Evolutionary conservation across 2,797 vertebrate genomes (phyloP), one percentile per base, ranked within the genome.

Genomic region (Leptatherina wallacei): DNA sequence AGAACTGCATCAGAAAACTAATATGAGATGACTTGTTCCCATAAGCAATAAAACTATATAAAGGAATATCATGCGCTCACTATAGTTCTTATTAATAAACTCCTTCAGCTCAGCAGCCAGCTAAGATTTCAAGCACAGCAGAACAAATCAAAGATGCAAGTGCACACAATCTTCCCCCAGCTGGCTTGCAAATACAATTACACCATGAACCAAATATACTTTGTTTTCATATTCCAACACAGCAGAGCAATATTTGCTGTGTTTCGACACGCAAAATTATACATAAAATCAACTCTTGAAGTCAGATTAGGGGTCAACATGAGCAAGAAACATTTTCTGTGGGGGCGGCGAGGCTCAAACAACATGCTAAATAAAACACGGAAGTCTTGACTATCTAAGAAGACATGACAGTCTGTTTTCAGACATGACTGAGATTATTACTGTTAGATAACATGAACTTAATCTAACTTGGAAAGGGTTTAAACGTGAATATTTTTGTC

Each of bases 21-120:
- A 71, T 51, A 66, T 58, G 30, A 72, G 22, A 59, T 57, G 56
- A 63, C 47, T 66, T 61, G 24, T 49, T 67, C 49, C 61, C 54
- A 8, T 69, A 74, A 81, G 66, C 70, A 68, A 57, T 58, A 57
- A 49, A 73, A 20, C 1, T 9, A 67, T 27, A 73, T 56, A 4
- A 51, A 51, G 58, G 24, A 10, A 47, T 33, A 33, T 61, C 35
- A 71, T 22, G 14, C 11, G 3, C 61, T 30, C 35, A 66, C 69
- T 57, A 9, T 11, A 54, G 36, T 65, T 55, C 27, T 30, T 24
- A 52, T 63, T 70, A n/a, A 27, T 52, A 58, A 77, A 73, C 24
- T 44, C 27, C 0, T 73, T 56, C 52, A 61, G 35, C 71, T 78
- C 35, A 62, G 55, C 54, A 63, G 55, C 38, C 24, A 71, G 13